A percentile compares a stretch with the other conserved stretches of the same genome.
These are phyloP conservation scores for Centruroides sculpturatus DNA, from an alignment of 1,140 invertebrate genomes.

Conservation along the genomic window DNA sequence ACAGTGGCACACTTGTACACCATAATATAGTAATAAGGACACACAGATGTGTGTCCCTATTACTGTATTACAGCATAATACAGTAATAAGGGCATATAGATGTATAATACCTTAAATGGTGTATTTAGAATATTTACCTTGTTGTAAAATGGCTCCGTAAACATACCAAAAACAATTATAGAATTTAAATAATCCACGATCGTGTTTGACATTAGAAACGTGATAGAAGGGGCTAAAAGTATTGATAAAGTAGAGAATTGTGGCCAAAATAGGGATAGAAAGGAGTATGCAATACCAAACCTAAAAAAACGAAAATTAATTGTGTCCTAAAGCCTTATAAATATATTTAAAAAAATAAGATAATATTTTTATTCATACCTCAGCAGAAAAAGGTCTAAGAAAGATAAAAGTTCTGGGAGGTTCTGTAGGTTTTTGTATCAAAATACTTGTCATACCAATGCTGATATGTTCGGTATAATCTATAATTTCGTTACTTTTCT, in stretches of 20 bases:
- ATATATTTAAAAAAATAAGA: background rate
- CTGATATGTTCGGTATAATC: conserved; percentile 6
- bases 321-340: too few species aligned
- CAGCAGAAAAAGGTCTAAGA: conserved; percentile 1
- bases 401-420: conserved; percentile 8
- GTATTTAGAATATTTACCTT: conserved; percentile 42
- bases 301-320: background rate
- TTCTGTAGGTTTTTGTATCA: conserved; percentile 9
- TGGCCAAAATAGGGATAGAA: background rate
- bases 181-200: conserved; percentile 46
- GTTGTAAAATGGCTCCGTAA: conserved; percentile 76
- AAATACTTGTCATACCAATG: conserved; percentile 4
- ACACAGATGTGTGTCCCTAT: too few species aligned
- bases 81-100: too few species aligned
- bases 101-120: too few species aligned
- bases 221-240: background rate
- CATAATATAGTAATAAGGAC: too few species aligned
- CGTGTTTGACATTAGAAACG: conserved; percentile 12
- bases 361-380: background rate
- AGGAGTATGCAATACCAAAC: conserved; percentile 6
- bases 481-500: background rate
- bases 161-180: conserved; percentile 67
- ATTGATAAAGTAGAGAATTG: conserved; percentile 1
- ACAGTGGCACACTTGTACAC: too few species aligned
- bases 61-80: too few species aligned